Evolutionary conservation across 2,113 vertebrate genomes (phyloP).

Genomic region (Condylura cristata): DNA sequence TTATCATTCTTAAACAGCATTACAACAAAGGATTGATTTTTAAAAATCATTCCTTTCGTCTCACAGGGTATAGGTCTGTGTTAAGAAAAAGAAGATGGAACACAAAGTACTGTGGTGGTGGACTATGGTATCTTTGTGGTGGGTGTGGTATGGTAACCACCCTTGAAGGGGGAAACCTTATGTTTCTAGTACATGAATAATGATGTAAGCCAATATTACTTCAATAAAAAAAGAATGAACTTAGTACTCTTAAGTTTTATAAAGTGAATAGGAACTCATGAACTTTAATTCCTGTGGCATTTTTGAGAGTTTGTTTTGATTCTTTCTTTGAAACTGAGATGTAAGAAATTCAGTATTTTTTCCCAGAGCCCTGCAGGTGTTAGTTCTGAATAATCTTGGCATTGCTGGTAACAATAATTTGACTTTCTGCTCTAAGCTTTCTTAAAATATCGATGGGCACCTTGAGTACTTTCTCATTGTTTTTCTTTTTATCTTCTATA

Average conservation of each 20-base stretch:
- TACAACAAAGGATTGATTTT: background rate
- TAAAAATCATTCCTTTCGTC: background rate
- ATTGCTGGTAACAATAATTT: background rate
- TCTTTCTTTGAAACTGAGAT: slow-evolving; percentile 45
- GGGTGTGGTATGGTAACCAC: too few species aligned
- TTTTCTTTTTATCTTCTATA: slow-evolving; percentile 13
- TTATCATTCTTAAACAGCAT: background rate
- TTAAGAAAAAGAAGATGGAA: background rate
- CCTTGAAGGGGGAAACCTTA: too few species aligned
- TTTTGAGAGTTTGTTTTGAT: slow-evolving; percentile 28
- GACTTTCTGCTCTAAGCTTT: slow-evolving; percentile 23
- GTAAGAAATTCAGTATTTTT: slow-evolving; percentile 52
- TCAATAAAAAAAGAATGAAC: too few species aligned
- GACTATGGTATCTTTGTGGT: too few species aligned
- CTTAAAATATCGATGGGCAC: slow-evolving; percentile 68
- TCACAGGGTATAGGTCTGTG: background rate
- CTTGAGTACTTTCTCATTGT: slow-evolving; percentile 44
- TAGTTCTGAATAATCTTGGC: slow-evolving; percentile 30
- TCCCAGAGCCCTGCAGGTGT: background rate
- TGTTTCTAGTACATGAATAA: too few species aligned
- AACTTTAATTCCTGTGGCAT: slow-evolving; percentile 16
- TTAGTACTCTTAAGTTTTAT: slow-evolving; percentile 8
- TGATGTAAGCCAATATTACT: too few species aligned
- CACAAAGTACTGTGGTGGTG: too few species aligned
- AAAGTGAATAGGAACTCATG: background rate